Percentiles rank a stretch among this genome's conserved stretches.
phyloP scores from a whole-genome alignment of 1,140 invertebrate species.

The Cyclina sinensis region DNA sequence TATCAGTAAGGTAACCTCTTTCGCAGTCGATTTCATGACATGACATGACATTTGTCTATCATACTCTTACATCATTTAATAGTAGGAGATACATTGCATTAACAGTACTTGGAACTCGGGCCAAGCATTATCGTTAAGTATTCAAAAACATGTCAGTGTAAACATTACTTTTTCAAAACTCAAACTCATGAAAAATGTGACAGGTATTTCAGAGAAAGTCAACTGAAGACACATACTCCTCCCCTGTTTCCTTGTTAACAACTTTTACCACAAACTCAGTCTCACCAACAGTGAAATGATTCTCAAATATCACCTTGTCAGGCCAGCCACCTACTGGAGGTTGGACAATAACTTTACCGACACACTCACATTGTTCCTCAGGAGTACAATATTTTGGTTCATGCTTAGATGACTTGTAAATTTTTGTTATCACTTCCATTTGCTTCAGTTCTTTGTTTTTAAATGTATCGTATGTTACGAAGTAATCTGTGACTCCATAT shows the following conservation, averaged over 20 bases:
- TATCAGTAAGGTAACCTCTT: no score
- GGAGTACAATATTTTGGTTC: constrained; percentile 29
- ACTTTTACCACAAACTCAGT: constrained; percentile 20
- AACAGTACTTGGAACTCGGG: no score
- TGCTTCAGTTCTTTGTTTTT: constrained; percentile 7
- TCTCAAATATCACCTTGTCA: neutral
- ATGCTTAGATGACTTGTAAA: constrained; percentile 5
- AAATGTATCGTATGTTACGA: neutral
- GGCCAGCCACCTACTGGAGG: constrained; percentile 8
- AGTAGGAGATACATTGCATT: no score
- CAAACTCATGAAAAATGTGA: no score
- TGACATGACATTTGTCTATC: no score
- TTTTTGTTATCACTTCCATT: neutral
- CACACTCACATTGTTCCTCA: constrained; percentile 4
- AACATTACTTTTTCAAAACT: no score
- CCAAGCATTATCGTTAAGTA: no score
- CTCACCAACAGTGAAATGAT: constrained; percentile 1
- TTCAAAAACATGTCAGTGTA: no score
- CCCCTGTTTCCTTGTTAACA: neutral
- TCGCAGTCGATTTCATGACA: no score
- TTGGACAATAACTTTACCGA: neutral
- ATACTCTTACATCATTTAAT: no score
- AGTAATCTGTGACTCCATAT: neutral
- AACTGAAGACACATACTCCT: neutral
- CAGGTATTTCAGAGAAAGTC: neutral